Conservation (phyloP, 2,888 invertebrate species). For the Microctonus aethiopoides region DNA sequence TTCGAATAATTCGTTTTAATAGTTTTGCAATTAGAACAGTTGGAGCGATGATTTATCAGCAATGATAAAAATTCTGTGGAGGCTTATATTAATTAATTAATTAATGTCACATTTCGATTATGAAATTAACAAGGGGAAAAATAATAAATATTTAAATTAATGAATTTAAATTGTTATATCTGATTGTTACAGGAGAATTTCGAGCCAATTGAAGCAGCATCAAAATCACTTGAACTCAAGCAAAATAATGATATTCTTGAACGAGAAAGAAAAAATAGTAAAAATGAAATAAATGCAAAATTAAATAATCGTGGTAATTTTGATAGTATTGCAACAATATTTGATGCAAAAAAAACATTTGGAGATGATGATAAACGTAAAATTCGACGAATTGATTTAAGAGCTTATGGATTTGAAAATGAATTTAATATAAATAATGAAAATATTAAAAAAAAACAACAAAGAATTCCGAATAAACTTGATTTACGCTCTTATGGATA, state of each 20-base stretch:
- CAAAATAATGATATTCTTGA: slow-evolving; percentile 35
- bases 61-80: neutral
- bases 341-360: slow-evolving; percentile 41
- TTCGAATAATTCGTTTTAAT: neutral
- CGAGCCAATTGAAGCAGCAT: slow-evolving; percentile 27
- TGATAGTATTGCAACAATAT: slow-evolving; percentile 17
- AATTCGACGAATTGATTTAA: slow-evolving; percentile 56
- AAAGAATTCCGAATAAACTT: slow-evolving; percentile 55
- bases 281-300: slow-evolving; percentile 58
- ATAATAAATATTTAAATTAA: neutral
- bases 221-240: slow-evolving; percentile 15
- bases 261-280: slow-evolving; percentile 48
- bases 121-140: slow-evolving; percentile 12
- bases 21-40: neutral
- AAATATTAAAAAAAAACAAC: slow-evolving; percentile 35
- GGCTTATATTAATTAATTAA: slow-evolving; percentile 26
- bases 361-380: slow-evolving; percentile 43
- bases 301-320: slow-evolving; percentile 54
- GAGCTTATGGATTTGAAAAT: slow-evolving; percentile 59
- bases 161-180: slow-evolving; percentile 2
- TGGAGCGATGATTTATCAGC: neutral
- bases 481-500: slow-evolving; percentile 58
- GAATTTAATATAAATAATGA: slow-evolving; percentile 45
- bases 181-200: slow-evolving; percentile 31
- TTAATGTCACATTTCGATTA: neutral